Conservation (phyloP, 2,888 invertebrate species). For the Orgyia antiqua region DNA sequence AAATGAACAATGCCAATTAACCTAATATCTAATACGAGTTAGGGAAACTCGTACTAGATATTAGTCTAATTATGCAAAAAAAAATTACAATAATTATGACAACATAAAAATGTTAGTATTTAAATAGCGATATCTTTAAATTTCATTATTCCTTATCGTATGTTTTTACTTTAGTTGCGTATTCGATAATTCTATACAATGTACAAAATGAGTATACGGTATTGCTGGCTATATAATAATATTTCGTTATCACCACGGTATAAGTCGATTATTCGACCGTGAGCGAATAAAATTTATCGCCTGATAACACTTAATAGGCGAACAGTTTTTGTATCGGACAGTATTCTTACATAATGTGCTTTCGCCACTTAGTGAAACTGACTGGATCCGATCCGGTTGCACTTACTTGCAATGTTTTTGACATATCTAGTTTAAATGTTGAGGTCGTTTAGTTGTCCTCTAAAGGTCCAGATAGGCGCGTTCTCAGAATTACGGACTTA, state of each 20-base stretch:
- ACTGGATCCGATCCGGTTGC: slow-evolving; percentile 38
- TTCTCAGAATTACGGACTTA: background rate
- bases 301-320: slow-evolving; percentile 44
- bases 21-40: too few species aligned
- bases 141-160: too few species aligned
- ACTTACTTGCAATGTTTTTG: slow-evolving; percentile 28
- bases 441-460: slow-evolving; percentile 26
- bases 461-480: slow-evolving; percentile 3
- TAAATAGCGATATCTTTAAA: too few species aligned
- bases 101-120: too few species aligned
- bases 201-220: slow-evolving; percentile 24
- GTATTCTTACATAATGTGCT: slow-evolving; percentile 39
- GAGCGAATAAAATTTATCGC: slow-evolving; percentile 57
- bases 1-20: too few species aligned
- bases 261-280: slow-evolving; percentile 53
- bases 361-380: slow-evolving; percentile 32
- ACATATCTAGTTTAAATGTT: slow-evolving; percentile 28
- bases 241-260: slow-evolving; percentile 43
- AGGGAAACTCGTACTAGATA: too few species aligned
- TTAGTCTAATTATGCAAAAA: too few species aligned
- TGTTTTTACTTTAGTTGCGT: slow-evolving; percentile 14
- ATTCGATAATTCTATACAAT: slow-evolving; percentile 28
- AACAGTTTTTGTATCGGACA: slow-evolving; percentile 36
- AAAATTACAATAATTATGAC: too few species aligned
- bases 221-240: slow-evolving; percentile 30